Base-by-base conservation (phyloP, 2,797 vertebrate genomes). In the Coluber constrictor region DNA sequence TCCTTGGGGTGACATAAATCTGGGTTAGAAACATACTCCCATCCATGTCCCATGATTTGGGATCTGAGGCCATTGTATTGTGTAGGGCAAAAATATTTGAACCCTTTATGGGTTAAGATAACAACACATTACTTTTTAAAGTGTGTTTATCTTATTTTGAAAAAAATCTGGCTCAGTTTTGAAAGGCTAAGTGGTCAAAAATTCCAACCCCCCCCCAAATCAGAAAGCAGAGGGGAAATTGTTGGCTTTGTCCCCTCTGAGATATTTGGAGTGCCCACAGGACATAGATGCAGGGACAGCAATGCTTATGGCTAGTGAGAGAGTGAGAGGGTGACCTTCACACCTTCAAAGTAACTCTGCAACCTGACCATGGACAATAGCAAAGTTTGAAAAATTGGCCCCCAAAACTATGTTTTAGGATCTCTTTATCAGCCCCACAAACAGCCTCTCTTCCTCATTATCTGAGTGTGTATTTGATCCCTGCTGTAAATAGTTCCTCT, bases 321-420 rank as follows among this genome's bases (percentile, higher is more conserved):
- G 10, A 29, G 61, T 63, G 66, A 70, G 15, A 70, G 18, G 32
- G 1, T 43, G 18, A 23, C 37, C 9, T 23, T 43, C 37, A 23
- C 0, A 20, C 37, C 37, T 37, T 83, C 37, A 11, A 83, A 74
- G 15, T 15, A n/a, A 37, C 6, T 11, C 3, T 8, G 66, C 66
- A 32, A 43, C 37, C 9, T 25, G 2, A 12, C 3, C 70, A 51
- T 20, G 4, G 74, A 74, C 7, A 54, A 47, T 7, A 60, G 63
- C 60, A 51, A 95, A 90, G 86, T 87, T 90, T 91, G 90, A 94
- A 92, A 89, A 47, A 63, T 12, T 92, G 93, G 89, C 95, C 94
- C 54, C 59, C 37, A 20, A 89, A 54, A 63, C 37, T 63, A 1
- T 91, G 47, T 29, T 63, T 91, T 88, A 60, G 88, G 88, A 92